Evolutionary conservation across 1,140 invertebrate species (phyloP), one percentile per base, ranked within the genome.

Genomic region (Apolygus lucorum): DNA sequence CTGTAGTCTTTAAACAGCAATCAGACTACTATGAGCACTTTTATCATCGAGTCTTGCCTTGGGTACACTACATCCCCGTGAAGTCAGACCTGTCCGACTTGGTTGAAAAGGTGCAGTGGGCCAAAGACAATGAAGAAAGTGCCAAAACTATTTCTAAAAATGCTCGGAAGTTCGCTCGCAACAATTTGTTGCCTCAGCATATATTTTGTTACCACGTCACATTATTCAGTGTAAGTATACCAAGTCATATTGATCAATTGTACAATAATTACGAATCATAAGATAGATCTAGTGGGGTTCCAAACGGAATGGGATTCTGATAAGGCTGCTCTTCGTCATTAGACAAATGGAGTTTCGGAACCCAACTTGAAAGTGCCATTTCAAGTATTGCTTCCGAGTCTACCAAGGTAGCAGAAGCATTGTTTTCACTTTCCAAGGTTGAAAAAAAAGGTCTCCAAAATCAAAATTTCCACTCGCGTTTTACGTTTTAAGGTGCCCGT

Each of bases 11-110:
- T 1, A 99, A 98, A 81, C 93, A 96, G 79, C 86, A 93, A 62
- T 98, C 95, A 0, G 81, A 85, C 24, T 98, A 94, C 79, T 95
- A 95, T 79, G 96, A 98, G 84, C 89, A 93, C 82, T 98, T 97
- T 81, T 98, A 98, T 77, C 80, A 83, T 63, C 80, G 89, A 73
- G 77, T 98, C 17, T 74, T 82, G 71, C 87, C 92, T 17, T 86
- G 86, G 76, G 80, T 85, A 74, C 95, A 98, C 82, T 98, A 90
- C 79, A 79, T 98, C 63, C 88, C 93, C 29, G 81, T 98, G 25
- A 88, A 90, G 75, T 78, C 80, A 49, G 87, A 96, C 79, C 81
- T 98, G 22, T 87, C 85, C 49, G 87, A 98, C 82, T 81, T 98
- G 25, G 79, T 90, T 4, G 85, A 93, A 34, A 86, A 87, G 78